Conservation (phyloP, 2,113 vertebrate species). For the Tetrax tetrax region DNA sequence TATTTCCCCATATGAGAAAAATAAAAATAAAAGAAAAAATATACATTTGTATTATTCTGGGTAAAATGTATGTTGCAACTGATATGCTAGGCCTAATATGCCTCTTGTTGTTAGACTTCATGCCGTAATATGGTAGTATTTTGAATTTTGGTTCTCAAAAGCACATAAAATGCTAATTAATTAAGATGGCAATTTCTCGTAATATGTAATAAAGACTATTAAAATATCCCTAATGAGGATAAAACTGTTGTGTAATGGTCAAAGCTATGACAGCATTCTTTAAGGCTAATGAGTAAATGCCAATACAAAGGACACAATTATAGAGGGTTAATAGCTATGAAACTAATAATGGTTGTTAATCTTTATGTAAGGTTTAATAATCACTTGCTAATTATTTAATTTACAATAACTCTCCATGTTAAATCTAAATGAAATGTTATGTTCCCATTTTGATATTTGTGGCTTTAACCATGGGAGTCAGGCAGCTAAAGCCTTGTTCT, state of each 20-base stretch:
- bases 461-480: constrained; percentile 12
- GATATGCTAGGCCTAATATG: background rate
- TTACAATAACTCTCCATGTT: background rate
- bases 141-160: constrained; percentile 10
- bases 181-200: constrained; percentile 46
- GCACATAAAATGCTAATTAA: constrained; percentile 7
- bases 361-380: constrained; percentile 52
- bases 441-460: constrained; percentile 4
- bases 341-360: constrained; percentile 47
- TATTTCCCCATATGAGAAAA: background rate
- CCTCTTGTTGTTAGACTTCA: background rate
- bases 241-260: background rate
- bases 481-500: background rate
- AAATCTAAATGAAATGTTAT: constrained; percentile 28
- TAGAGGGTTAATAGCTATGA: constrained; percentile 11
- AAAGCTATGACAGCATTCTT: background rate
- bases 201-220: constrained; percentile 60
- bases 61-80: background rate
- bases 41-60: background rate
- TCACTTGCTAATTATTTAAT: constrained; percentile 48
- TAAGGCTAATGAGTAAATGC: constrained; percentile 41
- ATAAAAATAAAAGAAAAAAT: background rate
- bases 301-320: constrained; percentile 47
- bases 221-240: constrained; percentile 37
- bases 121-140: background rate